Conservation (phyloP, 2,113 vertebrate genomes). For the Sardina pilchardus region DNA sequence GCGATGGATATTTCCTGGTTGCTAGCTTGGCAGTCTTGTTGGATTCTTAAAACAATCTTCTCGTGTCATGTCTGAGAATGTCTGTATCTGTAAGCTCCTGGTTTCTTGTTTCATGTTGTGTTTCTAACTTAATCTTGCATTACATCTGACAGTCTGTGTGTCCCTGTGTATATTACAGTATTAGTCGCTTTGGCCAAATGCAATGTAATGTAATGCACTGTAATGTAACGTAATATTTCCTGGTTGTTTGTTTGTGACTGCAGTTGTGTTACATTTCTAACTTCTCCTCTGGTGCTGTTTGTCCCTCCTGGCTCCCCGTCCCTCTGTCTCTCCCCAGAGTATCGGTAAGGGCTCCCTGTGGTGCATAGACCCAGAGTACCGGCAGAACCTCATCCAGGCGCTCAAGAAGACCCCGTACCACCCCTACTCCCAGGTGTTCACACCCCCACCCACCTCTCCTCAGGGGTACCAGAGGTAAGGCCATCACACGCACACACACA, state of each 20-base stretch:
- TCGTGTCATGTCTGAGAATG: neutral
- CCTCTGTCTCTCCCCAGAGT: constrained; percentile 74
- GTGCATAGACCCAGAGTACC: constrained; percentile 99
- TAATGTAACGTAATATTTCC: no score
- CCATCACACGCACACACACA: neutral
- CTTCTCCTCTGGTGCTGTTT: constrained; percentile 20
- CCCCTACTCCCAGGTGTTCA: constrained; percentile 88
- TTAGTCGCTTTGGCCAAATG: no score
- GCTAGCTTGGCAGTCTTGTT: neutral
- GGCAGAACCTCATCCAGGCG: constrained; percentile 99
- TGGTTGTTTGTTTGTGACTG: neutral
- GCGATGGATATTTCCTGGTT: neutral
- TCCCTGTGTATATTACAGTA: neutral
- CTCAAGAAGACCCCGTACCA: constrained; percentile 99
- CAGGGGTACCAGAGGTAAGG: constrained; percentile 92
- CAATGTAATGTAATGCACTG: no score
- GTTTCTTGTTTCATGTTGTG: neutral
- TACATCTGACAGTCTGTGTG: neutral
- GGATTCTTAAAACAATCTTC: neutral
- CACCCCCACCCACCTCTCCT: constrained; percentile 82
- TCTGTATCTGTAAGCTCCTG: neutral
- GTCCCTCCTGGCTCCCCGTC: constrained; percentile 35
- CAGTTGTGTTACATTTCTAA: neutral
- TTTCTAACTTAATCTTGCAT: neutral
- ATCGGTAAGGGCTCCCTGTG: constrained; percentile 98